Conservation (phyloP, 2,797 vertebrate genomes). For the Falco peregrinus region DNA sequence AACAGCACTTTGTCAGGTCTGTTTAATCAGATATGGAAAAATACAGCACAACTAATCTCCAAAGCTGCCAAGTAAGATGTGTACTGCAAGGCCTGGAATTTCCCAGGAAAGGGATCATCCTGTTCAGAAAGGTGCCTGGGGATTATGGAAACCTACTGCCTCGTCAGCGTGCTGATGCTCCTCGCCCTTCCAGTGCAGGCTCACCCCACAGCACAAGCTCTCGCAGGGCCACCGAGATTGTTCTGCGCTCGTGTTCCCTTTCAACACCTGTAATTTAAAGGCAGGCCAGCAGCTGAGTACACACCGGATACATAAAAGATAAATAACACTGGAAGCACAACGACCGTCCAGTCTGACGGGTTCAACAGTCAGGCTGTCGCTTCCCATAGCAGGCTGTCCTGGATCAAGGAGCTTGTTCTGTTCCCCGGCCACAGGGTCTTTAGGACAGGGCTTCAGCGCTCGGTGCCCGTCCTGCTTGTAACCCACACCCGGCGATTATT, state of each 20-base stretch:
- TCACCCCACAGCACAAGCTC: background rate
- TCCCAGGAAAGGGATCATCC: background rate
- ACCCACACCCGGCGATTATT: background rate
- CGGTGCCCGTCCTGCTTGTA: background rate
- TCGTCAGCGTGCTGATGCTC: background rate
- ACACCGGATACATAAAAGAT: background rate
- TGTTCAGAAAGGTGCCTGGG: background rate
- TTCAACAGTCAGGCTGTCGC: background rate
- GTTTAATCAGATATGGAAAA: constrained; percentile 60
- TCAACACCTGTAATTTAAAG: background rate
- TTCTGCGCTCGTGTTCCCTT: background rate
- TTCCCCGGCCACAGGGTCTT: background rate
- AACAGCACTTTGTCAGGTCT: constrained; percentile 3
- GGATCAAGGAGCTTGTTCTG: background rate
- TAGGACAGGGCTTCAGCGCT: background rate
- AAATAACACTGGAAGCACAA: background rate
- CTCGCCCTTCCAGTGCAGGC: background rate
- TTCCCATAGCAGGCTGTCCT: background rate
- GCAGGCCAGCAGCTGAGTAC: background rate
- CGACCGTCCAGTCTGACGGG: background rate
- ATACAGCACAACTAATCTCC: background rate
- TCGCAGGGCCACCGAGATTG: accelerated
- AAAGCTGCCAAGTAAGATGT: constrained; percentile 12
- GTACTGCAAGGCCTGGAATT: background rate
- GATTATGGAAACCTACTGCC: constrained; percentile 15